phyloP scores from a whole-genome alignment of 2,113 vertebrate species.

The Sinocyclocheilus maitianheensis region DNA sequence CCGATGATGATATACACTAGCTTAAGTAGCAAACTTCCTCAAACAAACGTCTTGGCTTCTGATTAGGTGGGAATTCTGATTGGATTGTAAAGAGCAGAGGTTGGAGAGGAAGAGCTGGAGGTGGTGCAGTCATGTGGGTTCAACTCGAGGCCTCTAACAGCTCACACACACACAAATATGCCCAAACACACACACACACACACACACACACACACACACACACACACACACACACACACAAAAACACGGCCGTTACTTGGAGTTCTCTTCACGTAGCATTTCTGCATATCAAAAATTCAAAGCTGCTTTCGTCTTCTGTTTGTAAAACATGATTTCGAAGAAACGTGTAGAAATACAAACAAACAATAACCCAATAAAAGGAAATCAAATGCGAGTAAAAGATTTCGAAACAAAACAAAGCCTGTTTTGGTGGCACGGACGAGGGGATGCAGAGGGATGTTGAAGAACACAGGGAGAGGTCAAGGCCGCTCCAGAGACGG shows the following conservation, averaged over 20 bases:
- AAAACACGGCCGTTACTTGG: background rate
- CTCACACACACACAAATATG: background rate
- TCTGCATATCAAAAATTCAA: constrained; percentile 45
- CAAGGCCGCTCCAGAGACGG: constrained; percentile 89
- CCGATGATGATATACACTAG: constrained; percentile 41
- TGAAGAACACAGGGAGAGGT: constrained; percentile 28
- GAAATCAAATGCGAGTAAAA: constrained; percentile 45
- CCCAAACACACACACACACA: background rate
- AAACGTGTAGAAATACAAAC: constrained; percentile 41
- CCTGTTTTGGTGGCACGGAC: constrained; percentile 70
- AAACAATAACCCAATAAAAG: constrained; percentile 43
- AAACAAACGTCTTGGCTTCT: background rate
- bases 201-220: background rate
- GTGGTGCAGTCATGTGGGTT: constrained; percentile 72
- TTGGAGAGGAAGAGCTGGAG: constrained; percentile 35
- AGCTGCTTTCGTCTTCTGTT: constrained; percentile 55
- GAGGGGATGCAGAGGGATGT: background rate
- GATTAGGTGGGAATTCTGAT: background rate
- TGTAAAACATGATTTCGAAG: constrained; percentile 37
- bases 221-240: background rate
- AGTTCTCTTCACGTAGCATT: constrained; percentile 56
- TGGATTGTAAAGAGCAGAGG: background rate
- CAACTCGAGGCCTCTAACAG: constrained; percentile 41
- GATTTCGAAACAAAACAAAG: constrained; percentile 61
- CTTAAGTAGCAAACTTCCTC: constrained; percentile 37